phyloP scores from a whole-genome alignment of 2,888 invertebrate genomes.

The Apoderus coryli region DNA sequence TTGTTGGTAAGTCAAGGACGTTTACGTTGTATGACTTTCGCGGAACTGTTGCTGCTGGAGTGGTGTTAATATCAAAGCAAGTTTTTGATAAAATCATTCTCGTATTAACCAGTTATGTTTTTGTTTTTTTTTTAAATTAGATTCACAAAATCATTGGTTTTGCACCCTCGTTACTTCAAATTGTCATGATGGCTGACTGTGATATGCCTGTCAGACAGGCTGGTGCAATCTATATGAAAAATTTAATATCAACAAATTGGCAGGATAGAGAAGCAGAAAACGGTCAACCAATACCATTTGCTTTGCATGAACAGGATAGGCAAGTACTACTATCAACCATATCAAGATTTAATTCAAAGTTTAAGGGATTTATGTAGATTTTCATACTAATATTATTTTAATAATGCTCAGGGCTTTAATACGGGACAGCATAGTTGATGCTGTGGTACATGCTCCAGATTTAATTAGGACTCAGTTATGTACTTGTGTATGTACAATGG shows the following conservation, averaged over 20 bases:
- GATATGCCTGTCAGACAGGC: conserved; percentile 91
- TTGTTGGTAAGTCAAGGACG: too few species aligned
- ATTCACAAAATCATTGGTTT: conserved; percentile 93
- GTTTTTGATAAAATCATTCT: too few species aligned
- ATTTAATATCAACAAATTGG: conserved; percentile 82
- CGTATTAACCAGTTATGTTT: too few species aligned
- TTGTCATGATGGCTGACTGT: conserved; percentile 80
- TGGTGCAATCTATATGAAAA: conserved; percentile 93
- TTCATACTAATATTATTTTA: too few species aligned
- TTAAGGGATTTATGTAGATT: too few species aligned
- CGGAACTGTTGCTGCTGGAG: too few species aligned
- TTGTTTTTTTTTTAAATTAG: conserved; percentile 32
- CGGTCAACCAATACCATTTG: conserved; percentile 63
- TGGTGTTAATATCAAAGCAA: too few species aligned
- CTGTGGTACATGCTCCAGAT: conserved; percentile 85
- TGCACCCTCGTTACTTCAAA: conserved; percentile 82
- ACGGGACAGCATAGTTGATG: conserved; percentile 87
- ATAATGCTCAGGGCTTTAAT: conserved; percentile 71
- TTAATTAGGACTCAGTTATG: conserved; percentile 80
- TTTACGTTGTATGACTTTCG: too few species aligned
- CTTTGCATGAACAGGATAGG: conserved; percentile 87
- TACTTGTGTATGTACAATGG: conserved; percentile 83
- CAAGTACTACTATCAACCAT: too few species aligned
- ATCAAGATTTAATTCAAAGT: too few species aligned
- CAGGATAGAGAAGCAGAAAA: conserved; percentile 60